Evolutionary conservation across 35 echinoderm and acorn worm genomes (phyloP).

Genomic region (Chiridota heheva): DNA sequence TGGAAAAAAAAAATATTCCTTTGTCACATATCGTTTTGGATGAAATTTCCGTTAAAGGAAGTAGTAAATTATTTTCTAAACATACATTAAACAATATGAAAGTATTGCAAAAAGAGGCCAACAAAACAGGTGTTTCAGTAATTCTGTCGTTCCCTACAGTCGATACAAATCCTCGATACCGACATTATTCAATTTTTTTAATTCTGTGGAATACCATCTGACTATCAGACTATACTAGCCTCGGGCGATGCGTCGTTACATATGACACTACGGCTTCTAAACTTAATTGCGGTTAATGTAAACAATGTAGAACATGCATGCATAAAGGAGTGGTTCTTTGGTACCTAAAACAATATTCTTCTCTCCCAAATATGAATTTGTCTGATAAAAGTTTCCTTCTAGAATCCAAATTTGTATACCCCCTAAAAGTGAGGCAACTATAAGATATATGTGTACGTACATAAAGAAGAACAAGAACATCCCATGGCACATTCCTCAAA

Average conservation of each 20-base stretch:
- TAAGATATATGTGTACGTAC: not conserved
- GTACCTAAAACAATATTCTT: not conserved
- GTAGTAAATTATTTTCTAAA: not conserved
- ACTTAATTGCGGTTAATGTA: not conserved
- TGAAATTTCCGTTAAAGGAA: too few species aligned
- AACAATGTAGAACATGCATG: slow-evolving; percentile 2
- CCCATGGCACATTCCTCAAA: not conserved
- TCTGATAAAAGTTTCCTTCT: not conserved
- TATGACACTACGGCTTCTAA: not conserved
- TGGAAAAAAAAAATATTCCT: too few species aligned
- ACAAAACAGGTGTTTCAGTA: not conserved
- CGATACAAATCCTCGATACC: not conserved
- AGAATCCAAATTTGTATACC: not conserved
- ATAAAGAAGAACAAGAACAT: not conserved
- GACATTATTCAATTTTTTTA: not conserved
- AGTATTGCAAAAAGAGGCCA: not conserved
- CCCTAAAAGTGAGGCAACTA: not conserved
- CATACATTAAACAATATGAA: not conserved
- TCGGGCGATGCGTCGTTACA: slow-evolving; percentile 10
- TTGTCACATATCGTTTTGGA: too few species aligned
- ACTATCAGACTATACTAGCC: slow-evolving; percentile 5
- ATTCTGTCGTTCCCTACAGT: not conserved
- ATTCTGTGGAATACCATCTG: not conserved
- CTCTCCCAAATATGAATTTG: not conserved
- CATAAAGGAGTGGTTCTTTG: slow-evolving; percentile 4